Conservation (phyloP, 2,797 vertebrate species). For the Amblyraja radiata region DNA sequence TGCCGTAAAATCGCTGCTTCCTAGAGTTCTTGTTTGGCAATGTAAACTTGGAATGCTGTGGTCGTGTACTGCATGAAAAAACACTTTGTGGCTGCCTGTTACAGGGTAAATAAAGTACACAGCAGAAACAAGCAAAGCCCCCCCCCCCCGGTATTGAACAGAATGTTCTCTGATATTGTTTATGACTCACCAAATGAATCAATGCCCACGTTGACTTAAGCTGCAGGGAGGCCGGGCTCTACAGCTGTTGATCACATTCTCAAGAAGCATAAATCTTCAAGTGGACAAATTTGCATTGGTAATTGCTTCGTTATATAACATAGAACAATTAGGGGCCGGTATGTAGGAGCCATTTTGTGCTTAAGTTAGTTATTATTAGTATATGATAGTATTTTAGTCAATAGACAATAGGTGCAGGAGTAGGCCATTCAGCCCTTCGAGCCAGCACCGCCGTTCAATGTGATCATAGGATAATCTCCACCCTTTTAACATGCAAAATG, state of each 20-base stretch:
- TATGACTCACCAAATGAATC: not conserved
- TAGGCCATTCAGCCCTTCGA: no score
- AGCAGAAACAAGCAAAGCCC: not conserved
- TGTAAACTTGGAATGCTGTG: not conserved
- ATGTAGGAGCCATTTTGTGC: no score
- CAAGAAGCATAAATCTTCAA: not conserved
- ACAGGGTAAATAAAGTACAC: not conserved
- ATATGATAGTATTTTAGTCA: no score
- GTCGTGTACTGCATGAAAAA: not conserved
- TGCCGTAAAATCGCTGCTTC: not conserved
- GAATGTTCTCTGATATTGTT: constrained; percentile 10
- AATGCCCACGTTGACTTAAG: not conserved
- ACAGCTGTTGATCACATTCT: not conserved
- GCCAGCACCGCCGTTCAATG: no score
- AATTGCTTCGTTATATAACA: no score
- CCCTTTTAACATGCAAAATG: no score
- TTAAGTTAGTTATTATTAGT: no score
- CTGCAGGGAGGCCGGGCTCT: no score
- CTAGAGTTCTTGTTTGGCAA: not conserved
- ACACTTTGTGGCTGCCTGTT: constrained; percentile 22
- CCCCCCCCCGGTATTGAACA: constrained; percentile 15
- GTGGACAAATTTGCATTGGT: not conserved
- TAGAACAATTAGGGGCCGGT: no score
- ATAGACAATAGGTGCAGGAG: no score
- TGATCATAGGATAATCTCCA: no score